Conservation (phyloP, 1,140 invertebrate species). For the Metaphire vulgaris region DNA sequence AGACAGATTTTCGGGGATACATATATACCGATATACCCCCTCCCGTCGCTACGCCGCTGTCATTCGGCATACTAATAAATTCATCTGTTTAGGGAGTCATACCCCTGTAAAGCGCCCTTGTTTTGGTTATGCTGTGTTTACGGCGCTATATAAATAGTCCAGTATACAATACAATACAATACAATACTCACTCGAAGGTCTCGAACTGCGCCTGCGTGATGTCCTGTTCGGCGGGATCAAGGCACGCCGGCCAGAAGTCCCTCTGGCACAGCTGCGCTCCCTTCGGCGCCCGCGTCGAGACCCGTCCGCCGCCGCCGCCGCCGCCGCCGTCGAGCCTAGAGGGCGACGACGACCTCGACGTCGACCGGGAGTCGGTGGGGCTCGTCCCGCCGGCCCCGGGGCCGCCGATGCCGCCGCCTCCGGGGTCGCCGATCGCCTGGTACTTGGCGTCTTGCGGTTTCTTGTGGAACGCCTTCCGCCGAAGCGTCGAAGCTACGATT, state of each 20-base stretch:
- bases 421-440: constrained; percentile 29
- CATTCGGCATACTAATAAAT: too few relatives aligned
- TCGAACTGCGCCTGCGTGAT: constrained; percentile 22
- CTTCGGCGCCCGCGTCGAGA: constrained; percentile 7
- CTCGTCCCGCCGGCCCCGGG: constrained; percentile 24
- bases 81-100: too few relatives aligned
- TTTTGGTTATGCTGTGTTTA: too few relatives aligned
- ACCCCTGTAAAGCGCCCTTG: too few relatives aligned
- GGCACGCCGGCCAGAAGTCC: constrained; percentile 29
- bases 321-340: background rate
- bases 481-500: constrained; percentile 28
- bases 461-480: constrained; percentile 27
- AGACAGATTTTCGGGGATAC: too few relatives aligned
- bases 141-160: too few relatives aligned
- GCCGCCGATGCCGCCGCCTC: too few relatives aligned
- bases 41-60: too few relatives aligned
- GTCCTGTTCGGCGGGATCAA: constrained; percentile 15
- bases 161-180: too few relatives aligned
- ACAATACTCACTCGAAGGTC: constrained; percentile 30
- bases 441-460: constrained; percentile 25
- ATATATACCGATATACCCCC: too few relatives aligned
- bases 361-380: constrained; percentile 27
- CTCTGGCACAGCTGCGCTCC: constrained; percentile 21
- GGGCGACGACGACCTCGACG: constrained; percentile 20
- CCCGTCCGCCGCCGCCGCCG: too few relatives aligned